These are phyloP conservation scores for Diabrotica virgifera DNA, from an alignment of 1,140 invertebrate species.

Conservation along the genomic window DNA sequence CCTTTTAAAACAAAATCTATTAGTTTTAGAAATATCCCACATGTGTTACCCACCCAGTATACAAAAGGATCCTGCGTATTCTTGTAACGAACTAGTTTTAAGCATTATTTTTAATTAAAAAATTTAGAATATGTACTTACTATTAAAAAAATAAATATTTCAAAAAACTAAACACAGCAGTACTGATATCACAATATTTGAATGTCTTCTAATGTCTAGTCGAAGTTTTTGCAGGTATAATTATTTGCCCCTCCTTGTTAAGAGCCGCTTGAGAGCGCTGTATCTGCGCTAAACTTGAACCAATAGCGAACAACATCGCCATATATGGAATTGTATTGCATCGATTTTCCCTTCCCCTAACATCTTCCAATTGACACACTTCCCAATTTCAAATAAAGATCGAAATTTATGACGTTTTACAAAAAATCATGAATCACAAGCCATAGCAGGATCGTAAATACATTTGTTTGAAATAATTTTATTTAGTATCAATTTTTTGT, in stretches of 20 bases:
- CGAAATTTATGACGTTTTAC: background rate
- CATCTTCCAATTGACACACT: conserved; percentile 27
- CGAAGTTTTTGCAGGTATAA: conserved; percentile 33
- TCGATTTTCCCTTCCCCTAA: conserved; percentile 33
- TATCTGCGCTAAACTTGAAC: conserved; percentile 29
- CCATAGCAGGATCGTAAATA: background rate
- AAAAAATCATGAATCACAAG: conserved; percentile 2
- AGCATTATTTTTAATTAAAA: too few relatives aligned
- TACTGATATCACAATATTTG: conserved; percentile 35
- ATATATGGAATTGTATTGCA: conserved; percentile 48
- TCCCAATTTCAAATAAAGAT: conserved; percentile 23
- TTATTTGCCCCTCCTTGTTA: conserved; percentile 35
- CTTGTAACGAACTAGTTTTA: too few relatives aligned
- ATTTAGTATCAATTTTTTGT: background rate
- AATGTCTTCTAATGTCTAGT: conserved; percentile 33
- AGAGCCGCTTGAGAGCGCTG: conserved; percentile 26
- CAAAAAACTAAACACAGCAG: too few relatives aligned
- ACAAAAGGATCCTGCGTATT: too few relatives aligned
- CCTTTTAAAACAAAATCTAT: too few relatives aligned
- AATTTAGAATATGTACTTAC: background rate
- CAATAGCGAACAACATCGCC: conserved; percentile 48
- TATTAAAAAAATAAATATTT: conserved; percentile 1
- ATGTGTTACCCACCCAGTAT: too few relatives aligned
- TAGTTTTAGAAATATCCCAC: too few relatives aligned
- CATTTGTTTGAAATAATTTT: background rate